A percentile compares a stretch with the other conserved stretches of the same genome.
These are phyloP conservation scores for Synanthedon myopaeformis DNA, from an alignment of 2,888 invertebrate genomes.

Conservation along the genomic window DNA sequence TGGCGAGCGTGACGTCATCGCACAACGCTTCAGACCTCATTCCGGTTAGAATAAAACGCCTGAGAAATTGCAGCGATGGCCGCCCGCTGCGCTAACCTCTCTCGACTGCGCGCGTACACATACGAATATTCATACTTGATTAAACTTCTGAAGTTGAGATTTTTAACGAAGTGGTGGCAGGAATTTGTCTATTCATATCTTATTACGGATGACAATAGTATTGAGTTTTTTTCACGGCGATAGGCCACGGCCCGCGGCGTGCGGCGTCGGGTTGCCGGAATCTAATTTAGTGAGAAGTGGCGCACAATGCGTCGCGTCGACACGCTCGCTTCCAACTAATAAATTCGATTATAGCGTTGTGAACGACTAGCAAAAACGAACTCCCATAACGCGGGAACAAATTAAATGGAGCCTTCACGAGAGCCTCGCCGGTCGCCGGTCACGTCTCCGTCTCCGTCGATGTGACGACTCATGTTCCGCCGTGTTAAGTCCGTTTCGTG, in stretches of 20 bases:
- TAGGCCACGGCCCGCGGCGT: not conserved
- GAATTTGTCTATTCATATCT: slow-evolving; percentile 16
- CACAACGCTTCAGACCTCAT: not conserved
- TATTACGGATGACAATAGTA: slow-evolving; percentile 11
- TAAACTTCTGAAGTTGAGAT: not conserved
- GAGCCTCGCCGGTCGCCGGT: slow-evolving; percentile 13
- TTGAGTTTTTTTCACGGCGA: not conserved
- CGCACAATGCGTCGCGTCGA: slow-evolving; percentile 11
- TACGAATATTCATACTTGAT: not conserved
- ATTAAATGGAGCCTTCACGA: slow-evolving; percentile 25
- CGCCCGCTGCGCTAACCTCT: slow-evolving; percentile 3
- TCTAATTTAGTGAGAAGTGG: slow-evolving; percentile 6
- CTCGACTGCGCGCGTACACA: not conserved
- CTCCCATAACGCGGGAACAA: slow-evolving; percentile 15
- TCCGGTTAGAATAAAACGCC: not conserved
- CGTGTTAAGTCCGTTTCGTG: slow-evolving; percentile 1
- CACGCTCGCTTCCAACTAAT: slow-evolving; percentile 20
- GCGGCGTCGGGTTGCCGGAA: slow-evolving; percentile 3
- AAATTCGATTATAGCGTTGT: slow-evolving; percentile 26
- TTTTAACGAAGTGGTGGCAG: not conserved
- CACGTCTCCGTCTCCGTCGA: slow-evolving; percentile 11
- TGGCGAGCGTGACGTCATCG: not conserved
- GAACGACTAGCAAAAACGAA: slow-evolving; percentile 2
- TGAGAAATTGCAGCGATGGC: slow-evolving; percentile 4
- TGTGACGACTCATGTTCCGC: slow-evolving; percentile 20